These are phyloP conservation scores for Mastigias papua DNA, from an alignment of 30 jellyfish, hydroid and myxozoan genomes.

Conservation along the genomic window DNA sequence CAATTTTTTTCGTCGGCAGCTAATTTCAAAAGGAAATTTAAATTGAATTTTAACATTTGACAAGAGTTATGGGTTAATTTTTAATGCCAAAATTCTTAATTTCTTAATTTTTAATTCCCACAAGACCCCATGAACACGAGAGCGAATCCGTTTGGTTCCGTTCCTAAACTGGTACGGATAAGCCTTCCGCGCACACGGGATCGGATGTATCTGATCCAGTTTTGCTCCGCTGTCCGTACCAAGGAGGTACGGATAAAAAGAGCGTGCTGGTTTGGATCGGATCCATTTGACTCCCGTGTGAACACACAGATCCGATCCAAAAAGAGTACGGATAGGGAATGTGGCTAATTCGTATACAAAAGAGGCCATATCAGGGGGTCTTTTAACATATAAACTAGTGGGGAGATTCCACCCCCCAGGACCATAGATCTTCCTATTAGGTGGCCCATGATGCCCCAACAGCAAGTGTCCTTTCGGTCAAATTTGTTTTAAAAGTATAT, in stretches of 20 bases:
- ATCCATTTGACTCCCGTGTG: not conserved
- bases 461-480: too few species aligned
- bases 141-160: conserved; percentile 21
- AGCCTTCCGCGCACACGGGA: conserved; percentile 1
- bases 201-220: not conserved
- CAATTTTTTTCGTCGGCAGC: not conserved
- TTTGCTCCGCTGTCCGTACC: not conserved
- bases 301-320: not conserved
- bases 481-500: too few species aligned
- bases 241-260: not conserved
- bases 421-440: too few species aligned
- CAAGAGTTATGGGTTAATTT: too few species aligned
- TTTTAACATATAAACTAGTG: too few species aligned
- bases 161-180: not conserved
- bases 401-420: too few species aligned
- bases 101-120: too few species aligned
- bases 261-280: not conserved
- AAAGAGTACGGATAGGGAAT: not conserved
- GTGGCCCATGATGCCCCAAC: too few species aligned
- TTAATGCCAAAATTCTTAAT: too few species aligned
- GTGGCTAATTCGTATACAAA: not conserved
- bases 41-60: too few species aligned
- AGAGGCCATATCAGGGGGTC: not conserved
- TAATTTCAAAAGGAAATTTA: not conserved
- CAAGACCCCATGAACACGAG: not conserved